Evolutionary conservation across 2,113 vertebrate species (phyloP), one percentile per base, ranked within the genome.

Genomic region (Lasiurus cinereus): DNA sequence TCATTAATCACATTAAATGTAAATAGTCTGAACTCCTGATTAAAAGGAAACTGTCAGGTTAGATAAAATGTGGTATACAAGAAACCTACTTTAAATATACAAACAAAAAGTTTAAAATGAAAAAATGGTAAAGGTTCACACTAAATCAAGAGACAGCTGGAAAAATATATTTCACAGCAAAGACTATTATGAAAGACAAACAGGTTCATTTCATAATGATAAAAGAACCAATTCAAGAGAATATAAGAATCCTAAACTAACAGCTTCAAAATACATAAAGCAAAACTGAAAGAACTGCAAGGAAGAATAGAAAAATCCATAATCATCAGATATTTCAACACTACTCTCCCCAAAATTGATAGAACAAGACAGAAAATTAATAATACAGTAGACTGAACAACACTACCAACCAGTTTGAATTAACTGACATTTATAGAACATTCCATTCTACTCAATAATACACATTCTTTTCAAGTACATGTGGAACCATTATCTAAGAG

Each of bases 21-120:
- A 70, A 90, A 56, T 19, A 15, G 43, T 64, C 39, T 52, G 11
- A 88, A 94, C 22, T 39, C 14, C n/a, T 33, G 22, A 88, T 88
- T 67, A 31, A 77, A 88, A 83, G 43, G 24, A 74, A 56, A 46
- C 0, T 76, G 39, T 67, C 33, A 21, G 46, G 64, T 18, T 46
- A 33, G 16, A 46, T 84, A 56, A 85, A 85, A 77, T 29, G 9
- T 19, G 59, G 10, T 39, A 39, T 69, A n/a, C 13, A 76, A 77
- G 70, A 92, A 88, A 52, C 8, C 11, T 14, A 69, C 22, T 83
- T 89, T 48, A 67, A 77, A 64, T 62, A 86, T 77, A 76, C 83
- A 79, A 84, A 66, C 24, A 18, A 43, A 91, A 83, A 70, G 10
- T 43, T 77, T 88, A 76, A 67, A 90, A 90, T 82, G 70, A 90